A percentile compares a stretch with the other conserved stretches of the same genome.
phyloP scores from a whole-genome alignment of 2,113 vertebrate genomes.

The Channa maculata region DNA sequence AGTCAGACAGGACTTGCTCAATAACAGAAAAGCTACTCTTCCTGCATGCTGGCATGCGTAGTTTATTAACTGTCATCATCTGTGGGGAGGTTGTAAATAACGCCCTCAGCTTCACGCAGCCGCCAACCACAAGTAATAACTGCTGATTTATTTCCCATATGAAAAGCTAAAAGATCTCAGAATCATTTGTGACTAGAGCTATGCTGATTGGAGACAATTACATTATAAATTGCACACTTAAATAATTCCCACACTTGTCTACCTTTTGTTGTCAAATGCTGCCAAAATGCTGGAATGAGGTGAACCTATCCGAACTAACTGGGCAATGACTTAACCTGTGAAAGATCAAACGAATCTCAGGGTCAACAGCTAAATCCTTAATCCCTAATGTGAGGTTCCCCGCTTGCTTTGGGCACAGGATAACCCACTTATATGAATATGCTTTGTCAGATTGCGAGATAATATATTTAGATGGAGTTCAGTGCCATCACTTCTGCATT shows the following conservation, averaged over 20 bases:
- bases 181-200: constrained; percentile 39
- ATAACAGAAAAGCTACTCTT: constrained; percentile 46
- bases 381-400: constrained; percentile 47
- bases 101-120: constrained; percentile 44
- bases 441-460: constrained; percentile 54
- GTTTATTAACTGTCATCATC: constrained; percentile 60
- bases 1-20: constrained; percentile 40
- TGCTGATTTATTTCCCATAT: constrained; percentile 55
- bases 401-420: constrained; percentile 22
- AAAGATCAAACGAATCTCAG: constrained; percentile 73
- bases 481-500: constrained; percentile 15
- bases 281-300: constrained; percentile 12
- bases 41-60: constrained; percentile 25
- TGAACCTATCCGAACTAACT: constrained; percentile 6
- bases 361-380: constrained; percentile 66
- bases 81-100: constrained; percentile 49
- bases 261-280: constrained; percentile 9
- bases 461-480: constrained; percentile 1
- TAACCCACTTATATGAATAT: constrained; percentile 67
- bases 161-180: constrained; percentile 40
- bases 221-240: constrained; percentile 11
- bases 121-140: constrained; percentile 52
- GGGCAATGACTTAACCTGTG: constrained; percentile 54
- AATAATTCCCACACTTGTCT: constrained; percentile 5
- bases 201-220: constrained; percentile 21